A percentile compares a stretch with the other conserved stretches of the same genome.
phyloP scores from a whole-genome alignment of 1,140 invertebrate species.

The Asbolus verrucosus region DNA sequence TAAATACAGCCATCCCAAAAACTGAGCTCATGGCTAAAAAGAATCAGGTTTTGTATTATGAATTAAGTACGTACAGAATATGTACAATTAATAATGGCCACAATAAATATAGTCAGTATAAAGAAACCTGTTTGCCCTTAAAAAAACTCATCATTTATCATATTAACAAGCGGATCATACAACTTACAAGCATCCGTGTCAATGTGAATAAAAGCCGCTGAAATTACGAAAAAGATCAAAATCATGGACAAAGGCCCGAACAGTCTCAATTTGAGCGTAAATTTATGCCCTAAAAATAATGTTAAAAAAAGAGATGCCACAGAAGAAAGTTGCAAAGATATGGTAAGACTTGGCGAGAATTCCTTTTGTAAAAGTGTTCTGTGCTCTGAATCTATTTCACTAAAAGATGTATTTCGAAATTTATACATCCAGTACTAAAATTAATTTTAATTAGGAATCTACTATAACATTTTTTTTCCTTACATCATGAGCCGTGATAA shows the following conservation, averaged over 20 bases:
- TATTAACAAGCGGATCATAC: no score
- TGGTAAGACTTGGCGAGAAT: constrained; percentile 4
- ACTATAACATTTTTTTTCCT: neutral
- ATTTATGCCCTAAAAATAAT: neutral
- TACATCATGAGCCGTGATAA: constrained; percentile 26
- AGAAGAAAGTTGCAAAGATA: neutral
- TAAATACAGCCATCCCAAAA: neutral
- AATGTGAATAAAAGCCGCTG: neutral
- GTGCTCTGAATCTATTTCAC: neutral
- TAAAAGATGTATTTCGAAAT: constrained; percentile 1
- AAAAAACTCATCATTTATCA: neutral
- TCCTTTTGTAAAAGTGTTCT: neutral
- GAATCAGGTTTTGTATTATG: neutral
- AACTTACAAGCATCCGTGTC: constrained; percentile 13
- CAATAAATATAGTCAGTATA: neutral
- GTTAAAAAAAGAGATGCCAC: neutral
- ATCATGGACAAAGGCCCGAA: neutral
- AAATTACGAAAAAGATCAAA: neutral
- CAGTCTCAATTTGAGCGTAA: neutral
- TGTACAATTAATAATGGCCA: neutral
- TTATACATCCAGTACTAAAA: constrained; percentile 37
- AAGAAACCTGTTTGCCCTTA: constrained; percentile 3
- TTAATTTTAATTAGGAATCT: neutral
- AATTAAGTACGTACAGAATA: neutral
- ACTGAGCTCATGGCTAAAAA: neutral